phyloP scores from a whole-genome alignment of 2,888 invertebrate species.

The Axea sp. region DNA sequence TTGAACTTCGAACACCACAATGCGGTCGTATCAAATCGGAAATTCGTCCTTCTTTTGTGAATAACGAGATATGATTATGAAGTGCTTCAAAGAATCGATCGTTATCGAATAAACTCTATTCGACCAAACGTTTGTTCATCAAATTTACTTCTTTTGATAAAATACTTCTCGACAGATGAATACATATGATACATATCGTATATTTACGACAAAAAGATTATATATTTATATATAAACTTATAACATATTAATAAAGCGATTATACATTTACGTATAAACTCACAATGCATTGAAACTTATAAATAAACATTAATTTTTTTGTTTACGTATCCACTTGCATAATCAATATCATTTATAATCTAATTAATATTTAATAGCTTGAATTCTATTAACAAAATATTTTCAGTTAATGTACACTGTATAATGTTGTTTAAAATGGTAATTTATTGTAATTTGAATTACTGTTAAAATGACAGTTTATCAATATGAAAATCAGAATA shows the following conservation, averaged over 20 bases:
- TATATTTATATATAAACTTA: no score
- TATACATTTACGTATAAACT: slow-evolving; percentile 15
- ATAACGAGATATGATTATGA: slow-evolving; percentile 45
- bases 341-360: slow-evolving; percentile 3
- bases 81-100: slow-evolving; percentile 32
- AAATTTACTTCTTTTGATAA: slow-evolving; percentile 6
- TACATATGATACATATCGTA: no score
- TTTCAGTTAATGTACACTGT: not conserved
- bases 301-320: slow-evolving; percentile 2
- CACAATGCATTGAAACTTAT: no score
- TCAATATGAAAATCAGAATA: slow-evolving; percentile 2
- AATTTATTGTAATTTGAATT: not conserved
- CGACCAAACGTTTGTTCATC: slow-evolving; percentile 12
- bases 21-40: slow-evolving; percentile 48
- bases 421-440: not conserved
- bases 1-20: slow-evolving; percentile 32
- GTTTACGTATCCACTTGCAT: not conserved
- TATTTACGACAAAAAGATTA: no score
- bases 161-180: slow-evolving; percentile 3
- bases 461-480: not conserved
- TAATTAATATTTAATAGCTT: slow-evolving; percentile 20
- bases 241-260: no score
- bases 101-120: slow-evolving; percentile 20
- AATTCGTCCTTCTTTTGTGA: slow-evolving; percentile 42
- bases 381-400: slow-evolving; percentile 3